Conservation (phyloP, 2,113 vertebrate genomes). For the Salminus brasiliensis region DNA sequence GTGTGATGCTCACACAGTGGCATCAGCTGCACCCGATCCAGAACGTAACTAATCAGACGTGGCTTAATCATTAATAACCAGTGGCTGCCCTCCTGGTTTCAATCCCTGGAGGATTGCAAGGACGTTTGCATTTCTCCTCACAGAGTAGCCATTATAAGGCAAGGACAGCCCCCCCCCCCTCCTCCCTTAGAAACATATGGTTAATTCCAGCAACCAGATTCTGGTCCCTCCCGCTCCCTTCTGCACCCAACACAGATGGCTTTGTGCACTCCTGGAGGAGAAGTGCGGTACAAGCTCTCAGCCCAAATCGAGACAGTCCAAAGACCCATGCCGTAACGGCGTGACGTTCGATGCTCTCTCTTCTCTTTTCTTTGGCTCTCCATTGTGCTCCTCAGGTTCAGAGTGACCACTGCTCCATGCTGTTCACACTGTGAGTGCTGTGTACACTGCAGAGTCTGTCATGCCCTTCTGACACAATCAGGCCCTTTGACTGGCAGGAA, state of each 20-base stretch:
- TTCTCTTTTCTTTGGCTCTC: not conserved
- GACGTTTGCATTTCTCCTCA: conserved; percentile 12
- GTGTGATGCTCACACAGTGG: too few species aligned
- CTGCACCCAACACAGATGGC: conserved; percentile 26
- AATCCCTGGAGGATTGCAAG: not conserved
- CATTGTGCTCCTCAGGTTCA: conserved; percentile 13
- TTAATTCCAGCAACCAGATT: conserved; percentile 19
- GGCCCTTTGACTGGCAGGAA: conserved; percentile 27
- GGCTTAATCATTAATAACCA: not conserved
- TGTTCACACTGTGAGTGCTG: not conserved
- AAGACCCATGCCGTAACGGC: not conserved
- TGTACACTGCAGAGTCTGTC: conserved; percentile 19
- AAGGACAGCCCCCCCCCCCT: not conserved
- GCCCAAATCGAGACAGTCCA: not conserved
- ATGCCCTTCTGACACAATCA: conserved; percentile 32
- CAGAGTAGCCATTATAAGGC: conserved; percentile 11
- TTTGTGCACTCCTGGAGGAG: not conserved
- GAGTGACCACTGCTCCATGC: conserved; percentile 6
- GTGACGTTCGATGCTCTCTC: not conserved
- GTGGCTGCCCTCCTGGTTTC: not conserved
- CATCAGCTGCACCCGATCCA: not conserved
- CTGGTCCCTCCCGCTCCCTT: not conserved
- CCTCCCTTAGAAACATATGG: conserved; percentile 11
- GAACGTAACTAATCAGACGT: not conserved
- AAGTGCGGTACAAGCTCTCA: not conserved